Conservation (phyloP, 2,113 vertebrate species). For the Dipodomys merriami region DNA sequence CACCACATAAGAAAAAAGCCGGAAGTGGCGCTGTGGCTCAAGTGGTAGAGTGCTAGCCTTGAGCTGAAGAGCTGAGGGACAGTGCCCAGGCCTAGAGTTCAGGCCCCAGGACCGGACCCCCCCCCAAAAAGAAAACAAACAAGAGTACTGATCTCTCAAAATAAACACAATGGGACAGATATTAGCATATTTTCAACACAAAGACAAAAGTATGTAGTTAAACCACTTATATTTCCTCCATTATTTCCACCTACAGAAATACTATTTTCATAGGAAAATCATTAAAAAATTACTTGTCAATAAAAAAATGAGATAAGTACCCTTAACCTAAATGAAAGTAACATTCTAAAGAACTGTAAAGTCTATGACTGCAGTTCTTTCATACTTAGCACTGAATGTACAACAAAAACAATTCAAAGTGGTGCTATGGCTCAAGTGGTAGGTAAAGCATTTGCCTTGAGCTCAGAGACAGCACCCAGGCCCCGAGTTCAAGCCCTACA, state of each 20-base stretch:
- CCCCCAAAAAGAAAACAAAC: too few species aligned
- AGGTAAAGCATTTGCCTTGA: too few species aligned
- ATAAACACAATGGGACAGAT: not conserved
- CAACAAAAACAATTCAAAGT: not conserved
- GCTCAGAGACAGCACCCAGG: too few species aligned
- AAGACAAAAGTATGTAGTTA: not conserved
- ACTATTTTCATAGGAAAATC: not conserved
- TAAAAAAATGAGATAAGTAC: not conserved
- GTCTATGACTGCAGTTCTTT: not conserved
- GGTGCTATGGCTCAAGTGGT: too few species aligned
- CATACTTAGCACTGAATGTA: not conserved
- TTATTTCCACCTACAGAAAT: too few species aligned
- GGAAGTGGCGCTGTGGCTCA: too few species aligned
- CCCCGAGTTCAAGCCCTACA: too few species aligned
- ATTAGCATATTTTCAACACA: not conserved
- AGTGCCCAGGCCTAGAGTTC: too few species aligned
- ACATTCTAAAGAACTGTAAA: not conserved
- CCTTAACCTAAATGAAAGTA: constrained; percentile 24
- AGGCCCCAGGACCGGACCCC: too few species aligned
- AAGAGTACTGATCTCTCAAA: not conserved
- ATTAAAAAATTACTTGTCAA: not conserved
- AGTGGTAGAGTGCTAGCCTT: too few species aligned
- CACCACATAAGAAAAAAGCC: too few species aligned
- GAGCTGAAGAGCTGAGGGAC: too few species aligned
- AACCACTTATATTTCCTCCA: not conserved